Evolutionary conservation across 1,140 invertebrate genomes (phyloP).

Genomic region (Lordiphosa mommai): DNA sequence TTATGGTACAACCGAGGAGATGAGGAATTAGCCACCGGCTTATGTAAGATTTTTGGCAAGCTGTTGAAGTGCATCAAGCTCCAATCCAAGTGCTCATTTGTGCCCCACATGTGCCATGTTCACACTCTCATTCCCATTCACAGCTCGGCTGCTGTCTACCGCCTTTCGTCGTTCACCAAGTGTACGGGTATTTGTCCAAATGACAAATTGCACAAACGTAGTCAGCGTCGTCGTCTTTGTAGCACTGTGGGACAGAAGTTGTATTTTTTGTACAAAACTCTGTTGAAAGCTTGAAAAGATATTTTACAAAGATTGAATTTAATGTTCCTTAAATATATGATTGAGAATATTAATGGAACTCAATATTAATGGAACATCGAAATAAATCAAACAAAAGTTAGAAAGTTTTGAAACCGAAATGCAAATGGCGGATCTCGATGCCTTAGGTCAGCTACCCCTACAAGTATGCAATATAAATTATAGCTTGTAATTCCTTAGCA

Average conservation of each 20-base stretch:
- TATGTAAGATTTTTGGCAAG: constrained; percentile 22
- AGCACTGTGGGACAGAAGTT: background rate
- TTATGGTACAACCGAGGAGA: constrained; percentile 3
- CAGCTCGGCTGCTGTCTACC: constrained; percentile 20
- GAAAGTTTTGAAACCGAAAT: too few species aligned
- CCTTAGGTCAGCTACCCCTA: too few species aligned
- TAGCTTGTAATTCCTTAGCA: too few species aligned
- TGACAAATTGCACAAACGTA: constrained; percentile 70
- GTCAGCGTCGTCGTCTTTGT: constrained; percentile 13
- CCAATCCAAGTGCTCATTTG: constrained; percentile 6
- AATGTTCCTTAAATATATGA: too few species aligned
- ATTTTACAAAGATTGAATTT: too few species aligned
- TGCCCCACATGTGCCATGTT: constrained; percentile 34
- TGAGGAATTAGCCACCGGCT: constrained; percentile 27
- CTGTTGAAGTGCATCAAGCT: constrained; percentile 43
- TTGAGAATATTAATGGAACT: too few species aligned
- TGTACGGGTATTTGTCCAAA: constrained; percentile 64
- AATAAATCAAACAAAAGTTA: too few species aligned
- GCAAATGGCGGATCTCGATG: too few species aligned
- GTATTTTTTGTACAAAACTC: too few species aligned
- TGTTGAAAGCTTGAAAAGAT: too few species aligned
- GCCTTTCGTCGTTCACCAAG: constrained; percentile 34
- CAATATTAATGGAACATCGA: too few species aligned
- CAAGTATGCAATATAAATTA: too few species aligned
- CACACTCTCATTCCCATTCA: constrained; percentile 26